Base-by-base conservation (phyloP, 37 sponge, comb jelly and placozoan species). In the Amphimedon queenslandica region DNA sequence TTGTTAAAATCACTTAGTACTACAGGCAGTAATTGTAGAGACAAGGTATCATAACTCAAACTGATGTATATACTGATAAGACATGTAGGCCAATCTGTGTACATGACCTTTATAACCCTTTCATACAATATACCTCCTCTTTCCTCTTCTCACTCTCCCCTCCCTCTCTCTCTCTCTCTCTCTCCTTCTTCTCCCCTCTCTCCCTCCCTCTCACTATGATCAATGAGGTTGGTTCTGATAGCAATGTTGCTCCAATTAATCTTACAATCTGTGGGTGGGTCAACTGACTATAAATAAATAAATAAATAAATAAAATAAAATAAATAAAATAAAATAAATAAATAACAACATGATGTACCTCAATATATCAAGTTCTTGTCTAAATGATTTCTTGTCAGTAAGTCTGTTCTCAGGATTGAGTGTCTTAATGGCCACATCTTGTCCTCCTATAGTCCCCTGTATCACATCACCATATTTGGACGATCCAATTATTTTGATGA, bases 391-490 rank as follows among this genome's bases (percentile, higher is more conserved):
- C 37, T 81, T 78, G 6, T 77, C 87, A 13, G 58, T 42, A 42
- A 75, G 66, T 8, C 72, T 69, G 25, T 87, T 71, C 23, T 93
- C 86, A 4, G 94, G 94, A 29, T 79, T 75, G 10, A 93, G 68
- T 3, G 88, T 76, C 80, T 93, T 93, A 31, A 93, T 83, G 10
- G 80, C 83, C 3, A 93, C 94, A 0, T 57, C 67, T 27, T 67
- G 55, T 3, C 61, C 73, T 40, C 89, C 94, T 75, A 89, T 73
- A 42, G 29, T 58, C 3, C 94, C 94, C 4, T 56, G 32, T 60
- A 81, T 89, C 13, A 89, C 79, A 21, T 89, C 90, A 3, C 90
- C 94, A 53, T 79, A 93, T 66, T 75, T 82, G 30, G 90, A 82
- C 28, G 55, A 75, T 20, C 89, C 90, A 33, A 81, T 72, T 38